Percentiles rank a stretch among this genome's conserved stretches.
Conservation (phyloP, 2,888 invertebrate genomes). For the Tupiocoris notatus region DNA sequence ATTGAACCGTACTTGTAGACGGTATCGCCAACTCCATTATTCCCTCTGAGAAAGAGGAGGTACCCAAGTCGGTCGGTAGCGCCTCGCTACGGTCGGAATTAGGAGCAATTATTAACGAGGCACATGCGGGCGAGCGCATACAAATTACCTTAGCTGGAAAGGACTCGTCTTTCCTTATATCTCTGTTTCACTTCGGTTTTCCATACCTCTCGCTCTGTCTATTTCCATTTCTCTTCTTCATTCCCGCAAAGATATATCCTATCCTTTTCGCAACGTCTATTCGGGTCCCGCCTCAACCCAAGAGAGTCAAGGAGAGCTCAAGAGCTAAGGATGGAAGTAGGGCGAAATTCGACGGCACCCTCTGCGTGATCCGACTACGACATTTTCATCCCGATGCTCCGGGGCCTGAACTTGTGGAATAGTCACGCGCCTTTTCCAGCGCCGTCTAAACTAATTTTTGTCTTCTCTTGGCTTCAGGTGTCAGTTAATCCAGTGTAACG, state of each 20-base stretch:
- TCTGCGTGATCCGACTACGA: background rate
- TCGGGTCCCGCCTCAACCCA: background rate
- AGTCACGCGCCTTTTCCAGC: background rate
- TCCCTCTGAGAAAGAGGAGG: background rate
- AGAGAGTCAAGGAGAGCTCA: too few species aligned
- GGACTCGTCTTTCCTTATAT: background rate
- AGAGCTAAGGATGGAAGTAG: background rate
- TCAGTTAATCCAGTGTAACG: background rate
- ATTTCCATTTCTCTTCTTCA: background rate
- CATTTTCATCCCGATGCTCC: background rate
- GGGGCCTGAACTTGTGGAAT: background rate
- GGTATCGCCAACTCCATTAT: background rate
- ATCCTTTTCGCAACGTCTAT: background rate
- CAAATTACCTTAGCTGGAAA: background rate
- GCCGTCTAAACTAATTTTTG: background rate
- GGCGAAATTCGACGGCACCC: background rate
- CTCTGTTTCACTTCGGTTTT: background rate
- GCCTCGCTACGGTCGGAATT: background rate
- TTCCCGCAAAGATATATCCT: background rate
- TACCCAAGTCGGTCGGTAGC: background rate
- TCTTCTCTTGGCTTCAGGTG: background rate
- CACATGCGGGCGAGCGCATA: background rate
- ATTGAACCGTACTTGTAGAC: too few species aligned
- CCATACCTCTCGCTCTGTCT: background rate
- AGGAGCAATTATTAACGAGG: background rate